Conservation (phyloP, 2,113 vertebrate genomes). For the Rattus rattus region DNA sequence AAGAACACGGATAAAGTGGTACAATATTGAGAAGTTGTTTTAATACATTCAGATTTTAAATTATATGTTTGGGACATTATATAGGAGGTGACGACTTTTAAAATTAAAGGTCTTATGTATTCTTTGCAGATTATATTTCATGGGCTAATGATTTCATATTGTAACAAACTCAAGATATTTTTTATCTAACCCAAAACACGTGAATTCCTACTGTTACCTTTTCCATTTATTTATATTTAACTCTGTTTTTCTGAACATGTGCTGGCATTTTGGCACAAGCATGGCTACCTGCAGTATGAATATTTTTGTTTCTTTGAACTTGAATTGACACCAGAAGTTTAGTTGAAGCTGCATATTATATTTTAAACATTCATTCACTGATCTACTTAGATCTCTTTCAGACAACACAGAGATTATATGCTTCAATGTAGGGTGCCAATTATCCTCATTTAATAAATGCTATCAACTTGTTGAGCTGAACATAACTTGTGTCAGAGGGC, state of each 20-base stretch:
- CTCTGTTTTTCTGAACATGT: constrained; percentile 35
- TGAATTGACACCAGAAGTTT: background rate
- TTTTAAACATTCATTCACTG: background rate
- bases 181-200: background rate
- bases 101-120: background rate
- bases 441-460: background rate
- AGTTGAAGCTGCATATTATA: background rate
- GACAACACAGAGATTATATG: background rate
- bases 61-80: background rate
- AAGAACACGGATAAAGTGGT: background rate
- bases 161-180: background rate
- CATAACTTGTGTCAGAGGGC: background rate
- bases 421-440: background rate
- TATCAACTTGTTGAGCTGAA: background rate
- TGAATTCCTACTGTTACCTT: background rate
- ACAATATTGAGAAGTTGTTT: background rate
- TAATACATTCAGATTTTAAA: background rate
- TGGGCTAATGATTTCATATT: background rate
- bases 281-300: background rate
- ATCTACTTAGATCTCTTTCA: background rate
- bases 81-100: background rate
- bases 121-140: background rate
- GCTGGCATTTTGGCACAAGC: background rate
- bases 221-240: constrained; percentile 35
- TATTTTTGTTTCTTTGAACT: constrained; percentile 1